These are phyloP conservation scores for Oplegnathus fasciatus DNA, from an alignment of 2,113 vertebrate species.

Conservation along the genomic window DNA sequence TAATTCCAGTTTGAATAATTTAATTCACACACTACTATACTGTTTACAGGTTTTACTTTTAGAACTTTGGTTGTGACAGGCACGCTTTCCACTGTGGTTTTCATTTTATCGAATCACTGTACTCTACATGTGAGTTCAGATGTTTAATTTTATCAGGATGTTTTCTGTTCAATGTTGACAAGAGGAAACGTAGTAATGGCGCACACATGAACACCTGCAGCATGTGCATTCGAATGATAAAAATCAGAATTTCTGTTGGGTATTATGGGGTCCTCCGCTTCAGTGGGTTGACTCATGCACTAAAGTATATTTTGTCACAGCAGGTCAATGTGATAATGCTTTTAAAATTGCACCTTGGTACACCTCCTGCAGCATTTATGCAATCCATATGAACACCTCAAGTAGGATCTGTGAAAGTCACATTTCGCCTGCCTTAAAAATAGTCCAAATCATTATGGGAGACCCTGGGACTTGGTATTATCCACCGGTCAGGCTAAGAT, in stretches of 20 bases:
- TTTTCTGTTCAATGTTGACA: neutral
- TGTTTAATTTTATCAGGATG: neutral
- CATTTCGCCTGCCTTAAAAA: constrained; percentile 46
- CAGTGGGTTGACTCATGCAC: neutral
- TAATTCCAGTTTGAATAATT: constrained; percentile 2
- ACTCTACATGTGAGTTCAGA: neutral
- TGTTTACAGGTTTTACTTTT: neutral
- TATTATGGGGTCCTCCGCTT: neutral
- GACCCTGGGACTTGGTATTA: constrained; percentile 60
- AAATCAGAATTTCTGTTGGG: neutral
- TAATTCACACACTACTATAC: neutral
- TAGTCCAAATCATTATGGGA: constrained; percentile 45
- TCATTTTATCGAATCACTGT: neutral
- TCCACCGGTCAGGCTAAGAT: constrained; percentile 75
- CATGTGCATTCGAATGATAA: neutral
- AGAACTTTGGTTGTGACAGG: neutral
- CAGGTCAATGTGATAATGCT: constrained; percentile 15
- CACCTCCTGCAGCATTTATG: neutral
- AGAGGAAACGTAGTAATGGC: neutral
- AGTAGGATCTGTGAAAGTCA: constrained; percentile 32
- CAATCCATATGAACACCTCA: constrained; percentile 18
- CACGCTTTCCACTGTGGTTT: neutral
- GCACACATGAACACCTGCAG: neutral
- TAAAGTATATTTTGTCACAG: constrained; percentile 1
- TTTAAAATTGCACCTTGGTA: constrained; percentile 4